A percentile compares a stretch with the other conserved stretches of the same genome.
These are phyloP conservation scores for Artibeus lituratus DNA, from an alignment of 2,797 vertebrate species.

Conservation along the genomic window DNA sequence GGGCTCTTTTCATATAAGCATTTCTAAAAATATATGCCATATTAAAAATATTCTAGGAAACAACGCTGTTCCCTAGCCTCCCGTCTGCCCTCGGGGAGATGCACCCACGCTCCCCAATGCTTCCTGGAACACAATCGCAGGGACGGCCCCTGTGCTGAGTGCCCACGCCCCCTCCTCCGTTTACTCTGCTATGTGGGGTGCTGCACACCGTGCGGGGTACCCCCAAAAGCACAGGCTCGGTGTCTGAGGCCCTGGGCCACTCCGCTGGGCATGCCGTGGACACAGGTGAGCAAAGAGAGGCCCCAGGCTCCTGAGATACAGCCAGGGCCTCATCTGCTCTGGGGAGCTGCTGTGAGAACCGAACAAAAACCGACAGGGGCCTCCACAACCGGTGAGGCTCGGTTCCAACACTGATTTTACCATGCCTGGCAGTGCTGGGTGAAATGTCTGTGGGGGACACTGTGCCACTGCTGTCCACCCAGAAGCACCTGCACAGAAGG, in stretches of 20 bases:
- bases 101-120: neutral
- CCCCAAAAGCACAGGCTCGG: neutral
- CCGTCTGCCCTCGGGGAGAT: neutral
- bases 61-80: neutral
- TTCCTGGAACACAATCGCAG: neutral
- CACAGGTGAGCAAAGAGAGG: neutral
- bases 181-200: neutral
- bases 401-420: neutral
- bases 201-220: neutral
- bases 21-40: neutral
- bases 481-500: neutral
- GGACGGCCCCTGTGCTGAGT: neutral
- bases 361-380: neutral
- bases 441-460: neutral
- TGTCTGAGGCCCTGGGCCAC: neutral
- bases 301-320: neutral
- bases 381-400: neutral
- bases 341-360: neutral
- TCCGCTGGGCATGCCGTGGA: neutral
- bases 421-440: neutral
- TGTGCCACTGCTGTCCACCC: neutral
- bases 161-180: neutral
- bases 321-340: neutral
- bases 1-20: neutral
- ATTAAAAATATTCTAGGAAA: neutral